Conservation (phyloP, 2,797 vertebrate species). For the Sarcoramphus papa region DNA sequence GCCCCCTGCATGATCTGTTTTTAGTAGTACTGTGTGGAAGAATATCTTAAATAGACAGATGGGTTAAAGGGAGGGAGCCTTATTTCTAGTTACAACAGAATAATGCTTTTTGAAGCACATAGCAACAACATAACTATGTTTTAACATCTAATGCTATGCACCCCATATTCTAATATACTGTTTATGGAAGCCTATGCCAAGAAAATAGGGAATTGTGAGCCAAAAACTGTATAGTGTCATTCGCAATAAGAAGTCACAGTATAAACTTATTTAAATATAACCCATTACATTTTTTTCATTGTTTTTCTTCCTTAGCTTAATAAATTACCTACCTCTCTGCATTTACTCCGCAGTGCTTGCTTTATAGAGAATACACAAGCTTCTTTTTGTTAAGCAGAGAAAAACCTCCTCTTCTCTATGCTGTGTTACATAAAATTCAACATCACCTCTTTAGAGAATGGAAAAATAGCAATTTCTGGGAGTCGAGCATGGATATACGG, state of each 20-base stretch:
- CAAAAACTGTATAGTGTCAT: neutral
- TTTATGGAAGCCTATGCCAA: neutral
- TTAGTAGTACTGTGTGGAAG: neutral
- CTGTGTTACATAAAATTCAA: slow-evolving; percentile 9
- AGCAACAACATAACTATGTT: neutral
- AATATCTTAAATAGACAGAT: neutral
- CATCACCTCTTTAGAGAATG: neutral
- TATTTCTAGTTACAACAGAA: neutral
- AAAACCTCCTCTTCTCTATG: neutral
- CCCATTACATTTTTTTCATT: neutral
- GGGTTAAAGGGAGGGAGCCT: neutral
- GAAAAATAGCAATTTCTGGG: neutral
- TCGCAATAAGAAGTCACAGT: neutral
- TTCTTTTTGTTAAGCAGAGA: neutral
- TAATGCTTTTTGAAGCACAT: neutral
- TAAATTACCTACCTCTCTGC: neutral
- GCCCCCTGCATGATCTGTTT: neutral
- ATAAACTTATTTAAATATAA: neutral
- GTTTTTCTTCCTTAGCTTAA: neutral
- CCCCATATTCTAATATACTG: neutral
- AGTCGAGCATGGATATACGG: neutral
- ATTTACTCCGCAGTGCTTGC: neutral
- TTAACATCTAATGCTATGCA: neutral
- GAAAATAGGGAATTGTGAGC: neutral
- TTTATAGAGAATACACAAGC: neutral